Conservation (phyloP, 2,113 vertebrate species). For the Thunnus thynnus region DNA sequence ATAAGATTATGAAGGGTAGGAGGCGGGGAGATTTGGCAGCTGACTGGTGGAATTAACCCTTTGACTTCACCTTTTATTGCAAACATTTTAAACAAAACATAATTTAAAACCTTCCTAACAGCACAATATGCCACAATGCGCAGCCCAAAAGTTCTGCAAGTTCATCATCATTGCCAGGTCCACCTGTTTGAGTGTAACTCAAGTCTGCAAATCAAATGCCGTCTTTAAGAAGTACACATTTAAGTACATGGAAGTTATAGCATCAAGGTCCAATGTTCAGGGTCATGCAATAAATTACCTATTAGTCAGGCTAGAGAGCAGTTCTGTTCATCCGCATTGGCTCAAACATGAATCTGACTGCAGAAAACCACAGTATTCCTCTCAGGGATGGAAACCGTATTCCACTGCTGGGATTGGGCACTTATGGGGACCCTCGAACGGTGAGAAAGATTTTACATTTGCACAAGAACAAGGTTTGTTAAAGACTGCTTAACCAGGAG, state of each 20-base stretch:
- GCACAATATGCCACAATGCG: too few species aligned
- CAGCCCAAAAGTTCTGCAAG: background rate
- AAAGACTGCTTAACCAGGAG: background rate
- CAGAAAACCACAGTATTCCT: constrained; percentile 84
- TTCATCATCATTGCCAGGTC: background rate
- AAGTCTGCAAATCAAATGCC: background rate
- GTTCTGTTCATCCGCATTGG: background rate
- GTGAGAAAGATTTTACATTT: constrained; percentile 80
- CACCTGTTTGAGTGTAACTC: background rate
- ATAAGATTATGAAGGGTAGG: background rate
- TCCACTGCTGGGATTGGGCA: constrained; percentile 92
- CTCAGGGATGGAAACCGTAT: constrained; percentile 91
- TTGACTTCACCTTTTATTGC: too few species aligned
- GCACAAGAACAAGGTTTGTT: background rate
- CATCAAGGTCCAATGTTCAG: constrained; percentile 42
- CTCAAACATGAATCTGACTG: constrained; percentile 82
- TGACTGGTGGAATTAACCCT: too few species aligned
- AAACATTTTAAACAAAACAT: too few species aligned
- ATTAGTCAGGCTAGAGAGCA: background rate
- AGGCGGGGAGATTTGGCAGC: too few species aligned
- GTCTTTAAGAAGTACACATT: background rate
- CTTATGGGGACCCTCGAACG: constrained; percentile 86
- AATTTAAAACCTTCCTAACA: too few species aligned
- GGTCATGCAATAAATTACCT: background rate
- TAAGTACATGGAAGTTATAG: background rate